A percentile compares a stretch with the other conserved stretches of the same genome.
Evolutionary conservation across 2,113 vertebrate species (phyloP).

Genomic region (Prionailurus viverrinus): DNA sequence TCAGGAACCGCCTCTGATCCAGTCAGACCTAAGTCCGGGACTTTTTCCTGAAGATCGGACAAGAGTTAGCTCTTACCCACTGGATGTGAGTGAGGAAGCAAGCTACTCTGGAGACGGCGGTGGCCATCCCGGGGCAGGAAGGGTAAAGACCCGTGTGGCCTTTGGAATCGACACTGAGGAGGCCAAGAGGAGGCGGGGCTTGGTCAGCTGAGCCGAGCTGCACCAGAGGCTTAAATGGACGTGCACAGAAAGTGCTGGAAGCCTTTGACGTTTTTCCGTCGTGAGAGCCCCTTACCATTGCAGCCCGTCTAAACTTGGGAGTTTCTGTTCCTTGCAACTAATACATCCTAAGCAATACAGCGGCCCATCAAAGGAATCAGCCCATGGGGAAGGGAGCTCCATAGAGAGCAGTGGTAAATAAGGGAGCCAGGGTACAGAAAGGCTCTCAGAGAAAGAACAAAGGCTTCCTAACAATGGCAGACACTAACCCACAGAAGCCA

Average conservation of each 20-base stretch:
- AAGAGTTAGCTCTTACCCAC: neutral
- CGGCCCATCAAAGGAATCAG: neutral
- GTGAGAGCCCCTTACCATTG: rapidly evolving
- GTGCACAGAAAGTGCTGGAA: neutral
- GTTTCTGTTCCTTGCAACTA: neutral
- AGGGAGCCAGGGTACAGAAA: neutral
- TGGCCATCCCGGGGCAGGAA: neutral
- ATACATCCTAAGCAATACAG: neutral
- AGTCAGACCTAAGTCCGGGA: neutral
- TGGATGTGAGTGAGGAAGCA: neutral
- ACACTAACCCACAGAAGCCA: neutral
- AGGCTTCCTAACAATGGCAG: neutral
- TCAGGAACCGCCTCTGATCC: neutral
- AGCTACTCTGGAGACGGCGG: neutral
- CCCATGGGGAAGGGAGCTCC: neutral
- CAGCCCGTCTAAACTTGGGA: neutral
- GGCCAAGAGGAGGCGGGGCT: rapidly evolving
- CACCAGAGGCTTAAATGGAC: rapidly evolving
- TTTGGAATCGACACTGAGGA: neutral
- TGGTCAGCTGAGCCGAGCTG: neutral
- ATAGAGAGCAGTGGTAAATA: rapidly evolving
- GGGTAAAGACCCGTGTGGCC: rapidly evolving
- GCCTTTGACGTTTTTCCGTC: neutral
- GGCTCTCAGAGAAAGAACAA: neutral
- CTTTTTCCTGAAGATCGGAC: rapidly evolving